Conservation (phyloP, 2,113 vertebrate genomes). For the Uria lomvia region DNA sequence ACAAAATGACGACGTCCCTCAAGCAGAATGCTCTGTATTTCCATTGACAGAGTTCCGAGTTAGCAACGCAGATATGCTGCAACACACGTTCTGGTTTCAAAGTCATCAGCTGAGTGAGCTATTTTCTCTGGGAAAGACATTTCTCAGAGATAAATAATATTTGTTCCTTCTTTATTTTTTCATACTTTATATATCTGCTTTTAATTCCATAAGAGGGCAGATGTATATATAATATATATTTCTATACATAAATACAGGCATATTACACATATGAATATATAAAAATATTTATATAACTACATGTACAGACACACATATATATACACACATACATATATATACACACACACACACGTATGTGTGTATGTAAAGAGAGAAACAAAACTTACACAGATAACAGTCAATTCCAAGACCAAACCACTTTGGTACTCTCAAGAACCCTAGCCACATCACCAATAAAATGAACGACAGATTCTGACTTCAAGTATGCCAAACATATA, state of each 20-base stretch:
- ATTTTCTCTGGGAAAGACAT: not conserved
- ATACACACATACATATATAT: too few relatives aligned
- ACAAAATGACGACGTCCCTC: fast-evolving
- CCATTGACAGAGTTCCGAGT: not conserved
- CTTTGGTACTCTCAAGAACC: not conserved
- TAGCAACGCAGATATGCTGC: not conserved
- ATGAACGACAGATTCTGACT: not conserved
- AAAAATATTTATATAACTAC: not conserved
- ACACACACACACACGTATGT: not conserved
- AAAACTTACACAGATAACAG: not conserved
- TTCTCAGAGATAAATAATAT: not conserved
- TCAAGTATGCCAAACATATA: not conserved
- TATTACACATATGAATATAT: not conserved
- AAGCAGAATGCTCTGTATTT: not conserved
- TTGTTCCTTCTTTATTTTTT: not conserved
- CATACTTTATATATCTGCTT: not conserved
- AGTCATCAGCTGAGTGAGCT: not conserved
- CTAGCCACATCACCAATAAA: not conserved
- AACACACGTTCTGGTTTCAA: not conserved
- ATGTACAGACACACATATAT: not conserved
- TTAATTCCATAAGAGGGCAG: not conserved
- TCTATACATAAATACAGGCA: not conserved
- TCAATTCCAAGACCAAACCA: not conserved
- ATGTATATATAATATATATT: not conserved
- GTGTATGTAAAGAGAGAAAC: not conserved